A percentile compares a stretch with the other conserved stretches of the same genome.
These are phyloP conservation scores for Bufo gargarizans DNA, from an alignment of 2,113 vertebrate species.

Conservation along the genomic window DNA sequence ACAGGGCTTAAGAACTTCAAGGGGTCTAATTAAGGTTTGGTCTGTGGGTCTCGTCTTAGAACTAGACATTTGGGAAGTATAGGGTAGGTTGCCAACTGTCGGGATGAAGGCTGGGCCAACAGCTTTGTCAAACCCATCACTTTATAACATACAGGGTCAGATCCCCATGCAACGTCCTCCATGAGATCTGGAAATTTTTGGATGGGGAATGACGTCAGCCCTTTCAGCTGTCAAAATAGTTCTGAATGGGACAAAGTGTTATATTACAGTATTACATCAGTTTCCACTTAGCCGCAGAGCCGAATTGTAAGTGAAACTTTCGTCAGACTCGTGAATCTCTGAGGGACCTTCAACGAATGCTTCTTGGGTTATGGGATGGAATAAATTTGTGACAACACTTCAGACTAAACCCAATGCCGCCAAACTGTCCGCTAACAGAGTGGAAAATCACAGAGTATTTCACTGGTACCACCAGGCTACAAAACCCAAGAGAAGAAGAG, in stretches of 20 bases:
- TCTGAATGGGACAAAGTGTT: neutral
- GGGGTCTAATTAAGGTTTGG: neutral
- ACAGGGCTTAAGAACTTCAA: neutral
- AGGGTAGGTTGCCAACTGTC: neutral
- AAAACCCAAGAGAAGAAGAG: neutral
- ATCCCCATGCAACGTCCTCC: neutral
- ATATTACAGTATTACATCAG: slow-evolving; percentile 24
- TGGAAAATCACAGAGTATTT: neutral
- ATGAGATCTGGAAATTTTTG: neutral
- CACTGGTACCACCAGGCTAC: neutral
- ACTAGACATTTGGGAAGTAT: neutral
- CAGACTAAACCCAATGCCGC: neutral
- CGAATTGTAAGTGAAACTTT: neutral
- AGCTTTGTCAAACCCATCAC: too few species aligned
- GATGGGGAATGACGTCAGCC: slow-evolving; percentile 26
- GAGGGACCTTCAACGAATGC: neutral
- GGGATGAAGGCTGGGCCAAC: neutral
- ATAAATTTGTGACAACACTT: neutral
- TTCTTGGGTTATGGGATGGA: neutral
- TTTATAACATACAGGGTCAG: neutral
- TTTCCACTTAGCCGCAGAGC: slow-evolving; percentile 5
- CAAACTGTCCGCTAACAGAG: neutral
- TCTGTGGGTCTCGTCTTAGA: neutral
- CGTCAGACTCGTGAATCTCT: neutral
- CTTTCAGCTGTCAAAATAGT: slow-evolving; percentile 46